Conservation (phyloP, 2,797 vertebrate genomes). For the Centropyge bicolor region DNA sequence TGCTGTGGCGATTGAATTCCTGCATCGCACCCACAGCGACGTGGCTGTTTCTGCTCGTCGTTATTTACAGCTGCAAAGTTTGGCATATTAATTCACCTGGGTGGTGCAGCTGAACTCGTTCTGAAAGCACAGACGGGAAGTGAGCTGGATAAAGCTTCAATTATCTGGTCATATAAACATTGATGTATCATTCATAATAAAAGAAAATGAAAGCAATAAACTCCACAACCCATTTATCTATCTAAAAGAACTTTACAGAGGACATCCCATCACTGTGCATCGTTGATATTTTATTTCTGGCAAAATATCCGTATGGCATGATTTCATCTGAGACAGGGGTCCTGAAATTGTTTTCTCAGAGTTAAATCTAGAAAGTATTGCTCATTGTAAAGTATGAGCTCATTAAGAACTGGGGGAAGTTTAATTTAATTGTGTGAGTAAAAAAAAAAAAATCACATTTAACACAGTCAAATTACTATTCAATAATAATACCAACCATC, state of each 20-base stretch:
- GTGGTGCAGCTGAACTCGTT: slow-evolving; percentile 46
- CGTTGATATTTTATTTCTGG: not conserved
- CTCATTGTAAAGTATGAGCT: not conserved
- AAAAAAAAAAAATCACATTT: not conserved
- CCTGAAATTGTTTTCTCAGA: not conserved
- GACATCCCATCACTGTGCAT: not conserved
- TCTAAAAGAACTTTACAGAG: not conserved
- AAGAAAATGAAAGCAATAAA: not conserved
- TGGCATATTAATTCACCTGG: slow-evolving; percentile 43
- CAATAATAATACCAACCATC: not conserved
- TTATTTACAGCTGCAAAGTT: slow-evolving; percentile 42
- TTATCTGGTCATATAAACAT: slow-evolving; percentile 37
- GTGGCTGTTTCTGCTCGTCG: slow-evolving; percentile 21
- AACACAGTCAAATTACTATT: not conserved
- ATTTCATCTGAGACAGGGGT: not conserved
- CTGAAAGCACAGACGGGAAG: slow-evolving; percentile 53
- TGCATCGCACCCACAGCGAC: not conserved
- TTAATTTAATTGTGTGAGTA: not conserved
- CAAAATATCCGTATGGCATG: not conserved
- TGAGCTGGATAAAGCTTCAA: slow-evolving; percentile 28
- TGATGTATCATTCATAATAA: not conserved
- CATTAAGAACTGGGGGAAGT: not conserved
- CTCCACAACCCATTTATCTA: not conserved
- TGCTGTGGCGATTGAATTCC: slow-evolving; percentile 27
- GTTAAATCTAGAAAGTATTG: not conserved